Base-by-base conservation (phyloP, 1,140 invertebrate species). In the Cydia fagiglandana region DNA sequence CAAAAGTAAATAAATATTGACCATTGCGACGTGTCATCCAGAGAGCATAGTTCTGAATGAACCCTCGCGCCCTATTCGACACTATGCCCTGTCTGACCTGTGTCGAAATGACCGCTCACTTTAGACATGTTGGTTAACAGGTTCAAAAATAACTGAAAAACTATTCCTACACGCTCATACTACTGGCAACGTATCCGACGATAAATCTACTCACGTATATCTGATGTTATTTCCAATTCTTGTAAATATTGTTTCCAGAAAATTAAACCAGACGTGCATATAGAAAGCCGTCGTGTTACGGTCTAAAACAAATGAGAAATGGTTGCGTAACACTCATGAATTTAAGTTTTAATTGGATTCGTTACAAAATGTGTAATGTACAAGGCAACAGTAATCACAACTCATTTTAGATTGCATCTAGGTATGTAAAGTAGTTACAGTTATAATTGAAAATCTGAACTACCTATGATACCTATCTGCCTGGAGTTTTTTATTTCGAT, bases 101-200 rank as follows among this genome's bases (percentile, higher is more conserved):
- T 86, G 83, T 84, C 82, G 82, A 86, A 91, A 89, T 90, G 88
- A 86, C 85, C 79, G n/a, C 81, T 79, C 80, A 82, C 82, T 80
- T 77, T 45, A 83, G 13, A 83, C 73, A 76, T 76, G 81, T 81
- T 81, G 77, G 74, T 81, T 80, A 83, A 80, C 75, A 56, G 75
- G 34, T 77, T 81, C 82, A 83, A 84, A 87, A 87, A 88, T 87
- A 87, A 79, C 79, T 38, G 38, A 53, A 70, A 74, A 75, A 56
- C 74, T 73, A 12, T 73, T 53, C 15, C 24, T 38, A 81, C 77
- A 82, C 77, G 76, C 76, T 38, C n/a, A 24, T 53, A 77, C 74
- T 80, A 77, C 79, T 20, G 73, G 15, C 77, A 45, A 87, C 70
- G 75, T 70, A 78, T 86, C 85, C 77, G 41, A 81, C 81, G 83